Conservation (phyloP, 2,888 invertebrate genomes). For the Sarcophaga carnaria region DNA sequence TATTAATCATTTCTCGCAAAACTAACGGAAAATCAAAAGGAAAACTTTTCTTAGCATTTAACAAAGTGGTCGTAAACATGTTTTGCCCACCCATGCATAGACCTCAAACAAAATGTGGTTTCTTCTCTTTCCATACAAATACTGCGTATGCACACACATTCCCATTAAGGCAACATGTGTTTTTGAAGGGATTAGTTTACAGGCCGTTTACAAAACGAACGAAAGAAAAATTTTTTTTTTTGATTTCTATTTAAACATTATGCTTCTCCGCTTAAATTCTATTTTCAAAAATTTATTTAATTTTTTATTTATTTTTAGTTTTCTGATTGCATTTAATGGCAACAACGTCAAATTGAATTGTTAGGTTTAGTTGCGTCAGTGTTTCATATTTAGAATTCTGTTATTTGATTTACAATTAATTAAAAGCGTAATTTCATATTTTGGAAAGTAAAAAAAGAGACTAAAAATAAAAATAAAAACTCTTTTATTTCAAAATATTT, state of each 20-base stretch:
- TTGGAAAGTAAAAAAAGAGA: background rate
- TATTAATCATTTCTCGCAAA: background rate
- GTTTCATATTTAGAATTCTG: constrained; percentile 39
- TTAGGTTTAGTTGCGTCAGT: constrained; percentile 36
- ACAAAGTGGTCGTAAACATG: constrained; percentile 12
- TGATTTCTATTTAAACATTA: background rate
- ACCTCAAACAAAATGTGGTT: constrained; percentile 31
- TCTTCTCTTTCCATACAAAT: constrained; percentile 22
- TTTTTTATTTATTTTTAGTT: background rate
- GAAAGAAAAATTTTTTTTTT: background rate
- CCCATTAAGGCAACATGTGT: constrained; percentile 56
- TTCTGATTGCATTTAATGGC: too few species aligned
- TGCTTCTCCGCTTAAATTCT: background rate
- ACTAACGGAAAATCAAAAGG: background rate
- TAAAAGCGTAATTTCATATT: constrained; percentile 56
- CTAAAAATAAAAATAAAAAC: constrained; percentile 10
- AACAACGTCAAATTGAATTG: background rate
- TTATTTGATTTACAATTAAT: constrained; percentile 57
- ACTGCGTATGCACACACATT: background rate
- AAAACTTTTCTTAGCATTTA: constrained; percentile 7
- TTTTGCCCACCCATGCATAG: background rate
- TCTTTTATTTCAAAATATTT: background rate
- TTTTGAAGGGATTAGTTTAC: constrained; percentile 46
- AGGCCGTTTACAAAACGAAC: background rate
- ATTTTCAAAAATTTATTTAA: background rate